Base-by-base conservation (phyloP, 2,797 vertebrate species). In the Hephaestus fuliginosus region DNA sequence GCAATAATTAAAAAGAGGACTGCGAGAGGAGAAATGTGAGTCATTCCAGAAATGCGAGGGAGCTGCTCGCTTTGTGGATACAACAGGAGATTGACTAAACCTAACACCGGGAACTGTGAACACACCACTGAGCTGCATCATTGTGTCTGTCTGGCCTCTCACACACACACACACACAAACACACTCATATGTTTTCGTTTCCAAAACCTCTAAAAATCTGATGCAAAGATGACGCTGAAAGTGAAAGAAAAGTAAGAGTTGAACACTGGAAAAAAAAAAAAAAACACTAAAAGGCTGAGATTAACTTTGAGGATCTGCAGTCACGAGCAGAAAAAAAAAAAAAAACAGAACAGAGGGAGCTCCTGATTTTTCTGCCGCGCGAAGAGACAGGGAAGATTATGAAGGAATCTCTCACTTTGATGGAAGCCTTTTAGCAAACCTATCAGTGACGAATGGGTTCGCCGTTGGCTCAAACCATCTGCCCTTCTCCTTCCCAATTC, bases 1-100 rank as follows among this genome's bases (percentile, higher is more conserved):
- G 74, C 71, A 91, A 92, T 90, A 91, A 93, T 90, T 91, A 88
- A 89, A 87, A 80, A 81, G 55, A 80, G 61, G 82, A 80, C 14
- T 3, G 64, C 77, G 56, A 74, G 80, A 70, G 61, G 68, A 96
- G 95, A 96, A 95, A 96, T 95, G 92, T 86, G 83, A 96, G 95
- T 94, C 94, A 96, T 95, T 94, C 94, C 91, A 97, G 95, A 93
- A 96, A 96, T 96, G 95, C 82, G 92, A 85, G 83, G 94, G 95
- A 96, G 95, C 95, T 90, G 92, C 87, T 94, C 67, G 85, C 91
- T 85, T 80, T 41, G 90, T 78, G 92, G 81, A 91, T 87, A 88
- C 86, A 89, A 80, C 78, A 70, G 85, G 70, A 88, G 80, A 84
- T 78, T 86, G 83, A 90, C 83, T 89, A 83, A 92, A 87, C 70